Evolutionary conservation across 2,888 invertebrate genomes (phyloP).

Genomic region (Allygus modestus): DNA sequence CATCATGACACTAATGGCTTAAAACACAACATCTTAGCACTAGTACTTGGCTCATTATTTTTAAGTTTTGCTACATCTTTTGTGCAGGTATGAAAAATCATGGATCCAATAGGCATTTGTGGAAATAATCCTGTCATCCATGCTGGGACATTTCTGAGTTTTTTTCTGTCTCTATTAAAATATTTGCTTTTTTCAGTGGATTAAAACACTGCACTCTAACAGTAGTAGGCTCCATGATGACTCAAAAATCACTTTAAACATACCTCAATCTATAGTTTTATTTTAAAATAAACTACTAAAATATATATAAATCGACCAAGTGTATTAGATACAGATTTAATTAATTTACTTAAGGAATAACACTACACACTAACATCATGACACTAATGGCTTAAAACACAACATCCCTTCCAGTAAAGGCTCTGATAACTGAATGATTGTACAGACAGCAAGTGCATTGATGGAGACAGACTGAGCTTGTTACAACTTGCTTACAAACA

Average conservation of each 20-base stretch:
- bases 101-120: conserved; percentile 6
- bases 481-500: conserved; percentile 20
- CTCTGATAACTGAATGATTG: conserved; percentile 33
- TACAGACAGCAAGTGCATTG: conserved; percentile 20
- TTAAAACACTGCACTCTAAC: conserved; percentile 26
- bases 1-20: conserved; percentile 18
- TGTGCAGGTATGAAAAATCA: conserved; percentile 7
- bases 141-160: conserved; percentile 26
- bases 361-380: neutral
- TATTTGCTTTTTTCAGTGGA: conserved; percentile 31
- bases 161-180: conserved; percentile 45
- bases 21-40: neutral
- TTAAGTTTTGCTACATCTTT: conserved; percentile 38
- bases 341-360: neutral
- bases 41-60: neutral
- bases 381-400: conserved; percentile 25
- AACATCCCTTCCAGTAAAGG: neutral
- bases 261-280: neutral
- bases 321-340: conserved; percentile 18
- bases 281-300: conserved; percentile 10
- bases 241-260: neutral
- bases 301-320: neutral
- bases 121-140: conserved; percentile 27
- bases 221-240: conserved; percentile 32
- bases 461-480: conserved; percentile 18